Base-by-base conservation (phyloP, 1,140 invertebrate genomes). In the Meloidogyne exigua region DNA sequence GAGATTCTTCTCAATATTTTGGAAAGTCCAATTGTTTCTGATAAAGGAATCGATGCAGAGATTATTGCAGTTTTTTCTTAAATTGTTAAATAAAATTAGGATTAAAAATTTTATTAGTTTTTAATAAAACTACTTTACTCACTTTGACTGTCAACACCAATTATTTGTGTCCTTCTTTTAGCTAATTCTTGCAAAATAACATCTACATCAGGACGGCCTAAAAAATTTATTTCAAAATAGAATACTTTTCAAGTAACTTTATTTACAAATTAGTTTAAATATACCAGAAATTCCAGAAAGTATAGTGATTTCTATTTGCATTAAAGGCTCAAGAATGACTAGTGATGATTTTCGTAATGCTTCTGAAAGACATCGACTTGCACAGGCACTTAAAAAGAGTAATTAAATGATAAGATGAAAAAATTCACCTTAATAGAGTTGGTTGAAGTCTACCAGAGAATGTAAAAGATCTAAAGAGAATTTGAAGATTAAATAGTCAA, bases 381-480 rank as follows among this genome's bases (percentile, higher is more conserved):
- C 76, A 57, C 72, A 66, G 13, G 76, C 76, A 64, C 76, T 78
- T 44, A n/a, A n/a, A n/a, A n/a, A n/a, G n/a, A n/a, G n/a, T n/a
- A n/a, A n/a, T n/a, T n/a, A n/a, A n/a, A n/a, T n/a, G n/a, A n/a
- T n/a, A n/a, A n/a, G n/a, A n/a, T n/a, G n/a, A n/a, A n/a, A n/a
- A n/a, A n/a, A n/a, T n/a, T n/a, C n/a, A n/a, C n/a, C n/a, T n/a
- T n/a, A 78, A 64, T 21, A 78, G 66, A 36, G 76, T 49, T 21
- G 62, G 28, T 36, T 44, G 32, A 42, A 75, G 39, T 23, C 63
- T 39, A 21, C 76, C 76, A 28, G 64, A 49, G 32, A 25, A 23
- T 57, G 75, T 65, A 76, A 77, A 49, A 10, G 70, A 36, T 36
- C 76, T 77, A 25, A 77, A 78, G 66, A 15, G 18, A 15, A 32